Evolutionary conservation across 2,113 vertebrate genomes (phyloP).

Genomic region (Delphinapterus leucas): DNA sequence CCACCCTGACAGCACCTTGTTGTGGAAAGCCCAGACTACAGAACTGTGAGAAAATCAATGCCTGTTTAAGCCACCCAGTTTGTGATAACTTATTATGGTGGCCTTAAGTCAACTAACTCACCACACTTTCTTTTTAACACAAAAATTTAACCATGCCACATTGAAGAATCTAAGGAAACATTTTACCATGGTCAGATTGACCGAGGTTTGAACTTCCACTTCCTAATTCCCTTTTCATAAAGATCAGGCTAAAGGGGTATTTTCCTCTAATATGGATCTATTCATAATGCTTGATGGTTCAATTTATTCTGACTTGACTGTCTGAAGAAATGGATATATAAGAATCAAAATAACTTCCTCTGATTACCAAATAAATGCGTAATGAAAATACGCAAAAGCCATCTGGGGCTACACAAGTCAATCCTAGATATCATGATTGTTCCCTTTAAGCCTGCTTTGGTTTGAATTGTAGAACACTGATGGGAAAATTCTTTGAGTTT

Average conservation of each 20-base stretch:
- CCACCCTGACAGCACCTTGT: background rate
- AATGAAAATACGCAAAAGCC: constrained; percentile 31
- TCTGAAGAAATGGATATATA: background rate
- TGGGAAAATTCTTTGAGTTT: background rate
- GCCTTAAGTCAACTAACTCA: background rate
- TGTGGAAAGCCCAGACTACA: background rate
- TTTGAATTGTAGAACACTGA: constrained; percentile 35
- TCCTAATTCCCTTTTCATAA: background rate
- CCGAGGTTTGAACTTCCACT: background rate
- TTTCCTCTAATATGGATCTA: background rate
- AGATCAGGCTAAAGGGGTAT: background rate
- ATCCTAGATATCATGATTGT: background rate
- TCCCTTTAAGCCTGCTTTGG: background rate
- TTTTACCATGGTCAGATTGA: background rate
- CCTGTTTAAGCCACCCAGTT: background rate
- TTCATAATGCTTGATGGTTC: background rate
- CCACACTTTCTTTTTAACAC: background rate
- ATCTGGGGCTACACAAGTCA: background rate
- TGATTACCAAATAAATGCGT: constrained; percentile 11
- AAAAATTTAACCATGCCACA: background rate
- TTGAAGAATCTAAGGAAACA: background rate
- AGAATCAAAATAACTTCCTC: constrained; percentile 20
- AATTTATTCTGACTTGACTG: background rate
- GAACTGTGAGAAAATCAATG: background rate
- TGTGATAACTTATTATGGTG: background rate